These are phyloP conservation scores for Bombylius major DNA, from an alignment of 2,888 invertebrate species.

Conservation along the genomic window DNA sequence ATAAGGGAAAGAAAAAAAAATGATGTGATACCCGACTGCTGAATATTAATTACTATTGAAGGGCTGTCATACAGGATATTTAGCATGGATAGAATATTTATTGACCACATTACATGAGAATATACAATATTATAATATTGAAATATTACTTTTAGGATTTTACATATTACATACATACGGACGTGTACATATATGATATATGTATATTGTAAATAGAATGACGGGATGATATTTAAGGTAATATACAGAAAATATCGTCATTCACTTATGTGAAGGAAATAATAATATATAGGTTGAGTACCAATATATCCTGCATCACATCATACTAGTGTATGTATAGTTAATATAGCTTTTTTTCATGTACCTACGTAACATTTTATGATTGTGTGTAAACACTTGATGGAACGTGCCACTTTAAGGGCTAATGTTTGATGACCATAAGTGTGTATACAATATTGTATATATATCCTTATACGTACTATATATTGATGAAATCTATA, in stretches of 20 bases:
- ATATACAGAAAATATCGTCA: no score
- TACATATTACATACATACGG: no score
- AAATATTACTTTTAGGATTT: no score
- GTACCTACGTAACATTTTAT: no score
- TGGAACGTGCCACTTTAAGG: neutral
- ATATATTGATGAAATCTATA: no score
- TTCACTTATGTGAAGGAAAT: no score
- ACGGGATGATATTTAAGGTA: neutral
- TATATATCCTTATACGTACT: no score
- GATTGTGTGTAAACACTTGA: neutral
- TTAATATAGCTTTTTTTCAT: no score
- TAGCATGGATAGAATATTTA: slow-evolving; percentile 10
- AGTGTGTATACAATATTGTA: neutral
- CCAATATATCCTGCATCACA: no score
- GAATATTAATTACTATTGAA: slow-evolving; percentile 34
- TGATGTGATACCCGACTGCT: slow-evolving; percentile 28
- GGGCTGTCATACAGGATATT: slow-evolving; percentile 25
- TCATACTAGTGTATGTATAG: neutral
- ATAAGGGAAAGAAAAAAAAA: neutral
- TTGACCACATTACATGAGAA: slow-evolving; percentile 8
- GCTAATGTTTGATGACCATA: neutral
- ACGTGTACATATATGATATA: no score
- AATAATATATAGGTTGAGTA: no score
- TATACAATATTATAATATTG: no score
- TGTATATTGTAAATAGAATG: neutral